Percentiles rank a stretch among this genome's conserved stretches.
Evolutionary conservation across 1,140 invertebrate genomes (phyloP).

Genomic region (Drosophila subpulchrella): DNA sequence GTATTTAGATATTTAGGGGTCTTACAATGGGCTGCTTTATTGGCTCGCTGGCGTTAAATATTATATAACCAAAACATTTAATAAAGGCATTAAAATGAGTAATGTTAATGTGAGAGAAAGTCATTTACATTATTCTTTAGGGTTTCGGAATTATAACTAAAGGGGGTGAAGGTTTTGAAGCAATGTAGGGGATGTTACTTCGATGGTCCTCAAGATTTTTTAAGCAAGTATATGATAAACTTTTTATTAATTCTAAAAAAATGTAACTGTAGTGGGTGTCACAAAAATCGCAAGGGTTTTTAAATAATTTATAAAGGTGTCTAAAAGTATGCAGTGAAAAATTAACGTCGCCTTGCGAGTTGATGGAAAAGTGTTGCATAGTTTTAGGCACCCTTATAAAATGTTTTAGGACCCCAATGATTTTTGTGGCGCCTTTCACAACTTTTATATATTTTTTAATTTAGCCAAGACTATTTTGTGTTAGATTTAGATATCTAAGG

Average conservation of each 20-base stretch:
- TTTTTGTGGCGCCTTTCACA: background rate
- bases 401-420: background rate
- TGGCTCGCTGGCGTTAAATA: constrained; percentile 57
- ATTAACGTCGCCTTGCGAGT: background rate
- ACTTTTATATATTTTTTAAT: no score
- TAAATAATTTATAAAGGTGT: background rate
- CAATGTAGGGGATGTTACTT: no score
- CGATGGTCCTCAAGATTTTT: no score
- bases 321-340: background rate
- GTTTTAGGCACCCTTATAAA: background rate
- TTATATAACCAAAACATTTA: constrained; percentile 13
- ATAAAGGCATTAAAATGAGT: background rate
- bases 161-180: no score
- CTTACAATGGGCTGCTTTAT: constrained; percentile 76
- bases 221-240: no score
- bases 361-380: background rate
- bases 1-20: constrained; percentile 26
- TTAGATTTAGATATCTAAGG: background rate
- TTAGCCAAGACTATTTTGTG: background rate
- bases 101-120: background rate
- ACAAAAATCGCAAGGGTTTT: background rate
- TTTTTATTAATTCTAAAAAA: background rate
- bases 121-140: background rate
- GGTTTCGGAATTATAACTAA: background rate
- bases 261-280: background rate